Conservation (phyloP, 2,113 vertebrate species). For the Ceratotherium simum region DNA sequence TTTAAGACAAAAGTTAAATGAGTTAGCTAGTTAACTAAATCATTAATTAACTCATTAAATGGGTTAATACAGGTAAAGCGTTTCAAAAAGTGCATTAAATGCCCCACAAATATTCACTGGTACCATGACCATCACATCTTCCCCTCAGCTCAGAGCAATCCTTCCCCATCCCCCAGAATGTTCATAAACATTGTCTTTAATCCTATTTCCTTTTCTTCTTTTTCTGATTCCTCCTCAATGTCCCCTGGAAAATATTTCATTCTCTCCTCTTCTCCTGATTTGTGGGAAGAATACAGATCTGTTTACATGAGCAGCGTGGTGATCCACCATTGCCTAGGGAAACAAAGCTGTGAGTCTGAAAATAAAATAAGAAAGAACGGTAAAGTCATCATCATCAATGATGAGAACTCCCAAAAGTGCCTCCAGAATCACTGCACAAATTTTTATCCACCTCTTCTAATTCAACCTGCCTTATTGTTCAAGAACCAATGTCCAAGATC, state of each 20-base stretch:
- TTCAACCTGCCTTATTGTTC: neutral
- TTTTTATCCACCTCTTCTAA: neutral
- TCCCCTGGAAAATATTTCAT: neutral
- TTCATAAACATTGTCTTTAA: neutral
- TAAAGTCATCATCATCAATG: neutral
- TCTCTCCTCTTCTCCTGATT: neutral
- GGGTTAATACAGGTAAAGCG: neutral
- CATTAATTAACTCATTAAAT: neutral
- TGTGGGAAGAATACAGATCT: constrained; percentile 31
- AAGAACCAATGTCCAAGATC: constrained; percentile 1
- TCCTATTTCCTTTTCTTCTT: neutral
- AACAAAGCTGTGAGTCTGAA: constrained; percentile 42
- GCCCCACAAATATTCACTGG: neutral
- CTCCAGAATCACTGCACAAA: neutral
- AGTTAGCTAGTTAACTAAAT: constrained; percentile 48
- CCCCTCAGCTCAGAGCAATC: neutral
- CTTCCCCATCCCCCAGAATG: neutral
- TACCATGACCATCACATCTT: neutral
- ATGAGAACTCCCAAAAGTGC: neutral
- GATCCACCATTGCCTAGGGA: neutral
- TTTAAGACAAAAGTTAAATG: constrained; percentile 17
- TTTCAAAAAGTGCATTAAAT: neutral
- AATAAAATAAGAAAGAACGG: constrained; percentile 17
- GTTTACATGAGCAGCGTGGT: neutral
- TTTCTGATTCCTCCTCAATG: neutral